These are phyloP conservation scores for Drosophila diplacantha DNA, from an alignment of 2,888 invertebrate genomes.

Conservation along the genomic window DNA sequence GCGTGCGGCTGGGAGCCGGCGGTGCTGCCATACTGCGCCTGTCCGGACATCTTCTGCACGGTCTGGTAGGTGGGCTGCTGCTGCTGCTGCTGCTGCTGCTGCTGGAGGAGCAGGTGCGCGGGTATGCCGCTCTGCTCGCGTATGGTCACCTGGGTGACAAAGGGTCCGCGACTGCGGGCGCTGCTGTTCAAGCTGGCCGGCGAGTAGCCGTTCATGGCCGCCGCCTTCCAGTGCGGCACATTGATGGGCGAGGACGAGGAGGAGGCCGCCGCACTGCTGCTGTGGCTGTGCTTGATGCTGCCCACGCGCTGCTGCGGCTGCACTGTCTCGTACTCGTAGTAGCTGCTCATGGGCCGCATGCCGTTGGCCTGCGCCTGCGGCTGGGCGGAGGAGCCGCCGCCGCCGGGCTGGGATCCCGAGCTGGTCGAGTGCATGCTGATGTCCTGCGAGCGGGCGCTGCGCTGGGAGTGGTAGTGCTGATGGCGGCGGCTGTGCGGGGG, in stretches of 20 bases:
- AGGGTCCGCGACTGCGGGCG: slow-evolving; percentile 80
- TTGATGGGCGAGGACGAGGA: slow-evolving; percentile 65
- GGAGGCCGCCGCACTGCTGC: slow-evolving; percentile 43
- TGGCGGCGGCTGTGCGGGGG: slow-evolving; percentile 80
- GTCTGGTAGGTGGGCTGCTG: slow-evolving; percentile 75
- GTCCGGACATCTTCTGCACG: slow-evolving; percentile 63
- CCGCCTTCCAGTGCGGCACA: slow-evolving; percentile 75
- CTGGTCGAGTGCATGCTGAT: slow-evolving; percentile 69
- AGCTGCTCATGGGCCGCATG: slow-evolving; percentile 86
- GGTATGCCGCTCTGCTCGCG: slow-evolving; percentile 78
- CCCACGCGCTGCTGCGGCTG: slow-evolving; percentile 82
- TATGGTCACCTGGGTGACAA: slow-evolving; percentile 82
- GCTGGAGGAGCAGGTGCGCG: slow-evolving; percentile 27
- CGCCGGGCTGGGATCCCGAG: slow-evolving; percentile 36
- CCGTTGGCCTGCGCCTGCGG: slow-evolving; percentile 46
- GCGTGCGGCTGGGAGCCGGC: slow-evolving; percentile 75
- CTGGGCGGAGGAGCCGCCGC: slow-evolving; percentile 27
- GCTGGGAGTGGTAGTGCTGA: slow-evolving; percentile 83
- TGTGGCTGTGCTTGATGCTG: slow-evolving; percentile 76
- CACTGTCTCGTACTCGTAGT: slow-evolving; percentile 90
- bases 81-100: slow-evolving; percentile 44
- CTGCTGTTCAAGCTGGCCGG: slow-evolving; percentile 75
- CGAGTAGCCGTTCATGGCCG: slow-evolving; percentile 75
- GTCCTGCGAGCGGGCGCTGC: slow-evolving; percentile 81
- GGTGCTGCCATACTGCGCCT: slow-evolving; percentile 63